phyloP scores from a whole-genome alignment of 2,888 invertebrate genomes.

The Thera obeliscata region DNA sequence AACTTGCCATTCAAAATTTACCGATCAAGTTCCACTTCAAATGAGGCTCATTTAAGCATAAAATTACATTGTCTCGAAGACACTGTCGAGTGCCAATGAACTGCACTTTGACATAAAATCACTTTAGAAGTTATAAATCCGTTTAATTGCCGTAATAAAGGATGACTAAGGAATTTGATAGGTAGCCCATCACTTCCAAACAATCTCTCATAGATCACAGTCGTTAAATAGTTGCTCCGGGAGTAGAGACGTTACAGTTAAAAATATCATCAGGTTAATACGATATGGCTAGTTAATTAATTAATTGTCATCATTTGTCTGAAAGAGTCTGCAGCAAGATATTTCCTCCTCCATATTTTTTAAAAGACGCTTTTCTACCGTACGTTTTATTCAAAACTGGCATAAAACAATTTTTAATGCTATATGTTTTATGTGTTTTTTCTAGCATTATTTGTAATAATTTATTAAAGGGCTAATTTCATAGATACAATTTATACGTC shows the following conservation, averaged over 20 bases:
- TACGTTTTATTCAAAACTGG: too few relatives aligned
- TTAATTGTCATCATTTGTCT: too few relatives aligned
- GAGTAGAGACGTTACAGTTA: slow-evolving; percentile 38
- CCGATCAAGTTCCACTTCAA: slow-evolving; percentile 79
- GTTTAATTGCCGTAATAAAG: slow-evolving; percentile 82
- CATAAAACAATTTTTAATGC: too few relatives aligned
- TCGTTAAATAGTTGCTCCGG: slow-evolving; percentile 62
- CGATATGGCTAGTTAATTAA: background rate
- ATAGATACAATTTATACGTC: too few relatives aligned
- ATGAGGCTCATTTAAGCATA: slow-evolving; percentile 81
- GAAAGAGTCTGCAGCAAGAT: too few relatives aligned
- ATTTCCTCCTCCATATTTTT: too few relatives aligned
- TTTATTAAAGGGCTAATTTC: too few relatives aligned
- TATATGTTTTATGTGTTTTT: too few relatives aligned
- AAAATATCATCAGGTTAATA: slow-evolving; percentile 15
- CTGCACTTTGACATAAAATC: slow-evolving; percentile 84
- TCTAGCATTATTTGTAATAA: too few relatives aligned
- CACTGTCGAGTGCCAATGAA: slow-evolving; percentile 83
- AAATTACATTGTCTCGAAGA: slow-evolving; percentile 82
- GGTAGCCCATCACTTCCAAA: slow-evolving; percentile 69
- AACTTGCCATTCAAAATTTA: slow-evolving; percentile 81
- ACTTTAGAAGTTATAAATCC: slow-evolving; percentile 80
- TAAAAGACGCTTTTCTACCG: too few relatives aligned
- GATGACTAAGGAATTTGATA: slow-evolving; percentile 76
- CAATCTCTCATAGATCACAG: slow-evolving; percentile 65